phyloP scores from a whole-genome alignment of 2,113 vertebrate species.

The Pterocles burchelli region DNA sequence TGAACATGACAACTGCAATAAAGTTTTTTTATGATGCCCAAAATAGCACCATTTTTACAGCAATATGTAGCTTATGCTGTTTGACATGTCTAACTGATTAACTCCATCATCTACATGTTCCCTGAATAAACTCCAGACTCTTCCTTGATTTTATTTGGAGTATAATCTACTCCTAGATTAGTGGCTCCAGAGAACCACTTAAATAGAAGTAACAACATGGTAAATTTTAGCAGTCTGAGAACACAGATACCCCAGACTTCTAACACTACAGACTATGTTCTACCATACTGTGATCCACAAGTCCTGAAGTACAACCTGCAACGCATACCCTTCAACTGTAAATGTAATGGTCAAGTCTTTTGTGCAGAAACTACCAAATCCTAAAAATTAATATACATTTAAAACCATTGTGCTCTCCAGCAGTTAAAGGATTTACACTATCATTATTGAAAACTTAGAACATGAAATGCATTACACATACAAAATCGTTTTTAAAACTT shows the following conservation, averaged over 20 bases:
- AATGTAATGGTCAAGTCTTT: background rate
- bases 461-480: rapidly evolving
- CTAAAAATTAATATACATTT: background rate
- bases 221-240: background rate
- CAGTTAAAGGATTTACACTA: background rate
- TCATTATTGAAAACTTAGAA: background rate
- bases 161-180: background rate
- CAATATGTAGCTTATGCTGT: background rate
- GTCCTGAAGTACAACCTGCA: background rate
- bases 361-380: background rate
- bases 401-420: background rate
- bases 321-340: background rate
- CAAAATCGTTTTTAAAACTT: background rate
- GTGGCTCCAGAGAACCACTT: background rate
- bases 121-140: background rate
- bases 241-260: background rate
- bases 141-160: background rate
- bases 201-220: background rate
- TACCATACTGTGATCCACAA: background rate
- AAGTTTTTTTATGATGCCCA: background rate
- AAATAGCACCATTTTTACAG: background rate
- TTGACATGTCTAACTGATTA: background rate
- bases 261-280: background rate
- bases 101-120: background rate
- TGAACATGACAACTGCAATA: background rate